Conservation (phyloP, 2,888 invertebrate species). For the Phyllotreta cruciferae region DNA sequence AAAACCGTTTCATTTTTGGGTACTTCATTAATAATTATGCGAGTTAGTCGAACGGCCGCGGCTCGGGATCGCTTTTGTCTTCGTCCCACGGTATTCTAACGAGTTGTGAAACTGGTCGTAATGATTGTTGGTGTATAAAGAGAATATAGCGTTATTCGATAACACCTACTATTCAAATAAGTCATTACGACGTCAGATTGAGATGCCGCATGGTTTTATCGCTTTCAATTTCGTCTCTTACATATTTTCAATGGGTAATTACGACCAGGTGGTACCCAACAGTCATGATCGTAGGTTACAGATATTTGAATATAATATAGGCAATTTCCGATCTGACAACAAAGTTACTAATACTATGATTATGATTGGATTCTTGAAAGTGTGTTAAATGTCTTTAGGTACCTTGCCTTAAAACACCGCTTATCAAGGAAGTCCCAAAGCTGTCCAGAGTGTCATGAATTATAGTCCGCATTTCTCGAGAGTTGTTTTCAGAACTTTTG, state of each 20-base stretch:
- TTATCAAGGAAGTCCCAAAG: constrained; percentile 13
- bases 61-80: constrained; percentile 29
- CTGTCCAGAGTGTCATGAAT: constrained; percentile 25
- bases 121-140: constrained; percentile 38
- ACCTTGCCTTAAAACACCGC: neutral
- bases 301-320: neutral
- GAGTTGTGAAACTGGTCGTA: constrained; percentile 38
- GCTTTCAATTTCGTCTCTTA: constrained; percentile 15
- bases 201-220: constrained; percentile 15
- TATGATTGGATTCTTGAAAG: too few relatives aligned
- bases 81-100: constrained; percentile 38
- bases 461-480: constrained; percentile 31
- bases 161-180: constrained; percentile 40
- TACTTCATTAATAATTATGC: too few relatives aligned
- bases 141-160: constrained; percentile 38
- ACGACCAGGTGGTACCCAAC: constrained; percentile 5
- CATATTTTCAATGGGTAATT: constrained; percentile 19
- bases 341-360: too few relatives aligned
- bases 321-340: too few relatives aligned
- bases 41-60: too few relatives aligned
- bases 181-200: constrained; percentile 33
- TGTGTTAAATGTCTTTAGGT: too few relatives aligned
- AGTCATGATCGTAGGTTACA: constrained; percentile 3
- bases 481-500: constrained; percentile 24
- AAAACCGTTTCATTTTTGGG: constrained; percentile 19